A percentile compares a stretch with the other conserved stretches of the same genome.
Evolutionary conservation across 2,888 invertebrate species (phyloP).

Genomic region (Leucania comma): DNA sequence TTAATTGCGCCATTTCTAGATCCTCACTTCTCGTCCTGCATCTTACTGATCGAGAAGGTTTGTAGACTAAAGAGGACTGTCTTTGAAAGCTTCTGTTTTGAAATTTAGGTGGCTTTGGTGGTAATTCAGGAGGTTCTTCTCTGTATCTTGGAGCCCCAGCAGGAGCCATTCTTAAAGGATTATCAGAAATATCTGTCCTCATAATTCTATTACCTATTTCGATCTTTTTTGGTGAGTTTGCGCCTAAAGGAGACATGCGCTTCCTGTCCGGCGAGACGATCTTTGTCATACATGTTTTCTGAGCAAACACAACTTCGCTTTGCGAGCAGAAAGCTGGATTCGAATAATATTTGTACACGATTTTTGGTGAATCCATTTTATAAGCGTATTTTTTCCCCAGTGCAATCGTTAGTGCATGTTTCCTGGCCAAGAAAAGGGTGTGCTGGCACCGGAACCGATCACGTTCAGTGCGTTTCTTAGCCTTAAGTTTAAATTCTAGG

Average conservation of each 20-base stretch:
- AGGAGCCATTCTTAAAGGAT: constrained; percentile 83
- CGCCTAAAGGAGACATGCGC: constrained; percentile 85
- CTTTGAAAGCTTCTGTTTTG: constrained; percentile 81
- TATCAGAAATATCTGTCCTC: constrained; percentile 88
- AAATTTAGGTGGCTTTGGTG: constrained; percentile 85
- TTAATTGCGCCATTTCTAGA: constrained; percentile 87
- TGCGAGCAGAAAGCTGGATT: constrained; percentile 95
- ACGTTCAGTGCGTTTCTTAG: constrained; percentile 41
- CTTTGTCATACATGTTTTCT: constrained; percentile 82
- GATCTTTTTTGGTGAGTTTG: constrained; percentile 85
- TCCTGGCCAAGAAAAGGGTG: constrained; percentile 75
- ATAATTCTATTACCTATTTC: constrained; percentile 82
- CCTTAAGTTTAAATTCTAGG: constrained; percentile 20
- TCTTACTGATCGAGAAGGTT: constrained; percentile 83
- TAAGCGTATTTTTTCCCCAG: constrained; percentile 77
- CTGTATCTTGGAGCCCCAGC: constrained; percentile 72
- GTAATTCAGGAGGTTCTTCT: constrained; percentile 85
- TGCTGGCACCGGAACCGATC: constrained; percentile 73
- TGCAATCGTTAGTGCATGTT: constrained; percentile 72
- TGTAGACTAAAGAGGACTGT: constrained; percentile 87
- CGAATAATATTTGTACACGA: constrained; percentile 92
- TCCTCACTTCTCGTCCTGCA: constrained; percentile 85
- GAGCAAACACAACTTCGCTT: constrained; percentile 91
- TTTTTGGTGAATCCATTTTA: constrained; percentile 88
- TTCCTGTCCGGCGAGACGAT: constrained; percentile 77